phyloP scores from a whole-genome alignment of 1,140 invertebrate species.

The Drosophila cardini region DNA sequence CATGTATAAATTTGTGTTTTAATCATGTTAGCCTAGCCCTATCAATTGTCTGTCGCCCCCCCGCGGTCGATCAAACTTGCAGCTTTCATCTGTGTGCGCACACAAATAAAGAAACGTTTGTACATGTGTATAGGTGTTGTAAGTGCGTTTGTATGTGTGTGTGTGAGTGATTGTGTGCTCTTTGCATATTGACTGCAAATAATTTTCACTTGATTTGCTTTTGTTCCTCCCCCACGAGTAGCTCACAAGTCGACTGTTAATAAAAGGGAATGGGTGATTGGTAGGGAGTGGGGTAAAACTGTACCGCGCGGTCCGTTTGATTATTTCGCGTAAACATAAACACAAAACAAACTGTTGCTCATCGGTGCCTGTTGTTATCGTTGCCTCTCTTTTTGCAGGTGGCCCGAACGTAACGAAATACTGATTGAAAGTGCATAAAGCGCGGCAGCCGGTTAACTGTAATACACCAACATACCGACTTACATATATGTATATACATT shows the following conservation, averaged over 20 bases:
- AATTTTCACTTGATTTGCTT: constrained; percentile 78
- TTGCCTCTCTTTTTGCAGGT: constrained; percentile 66
- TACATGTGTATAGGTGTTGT: neutral
- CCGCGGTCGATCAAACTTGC: constrained; percentile 42
- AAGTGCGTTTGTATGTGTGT: constrained; percentile 18
- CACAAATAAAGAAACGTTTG: constrained; percentile 10
- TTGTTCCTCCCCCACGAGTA: constrained; percentile 22
- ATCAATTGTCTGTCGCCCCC: constrained; percentile 37
- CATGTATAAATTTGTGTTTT: constrained; percentile 16
- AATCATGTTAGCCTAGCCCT: constrained; percentile 27
- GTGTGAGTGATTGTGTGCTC: constrained; percentile 41
- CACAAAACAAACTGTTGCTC: constrained; percentile 81
- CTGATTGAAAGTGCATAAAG: constrained; percentile 43
- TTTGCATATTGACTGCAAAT: constrained; percentile 80
- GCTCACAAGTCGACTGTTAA: constrained; percentile 32
- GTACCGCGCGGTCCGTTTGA: constrained; percentile 75
- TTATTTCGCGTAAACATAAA: constrained; percentile 81
- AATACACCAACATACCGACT: neutral
- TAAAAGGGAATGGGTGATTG: constrained; percentile 41
- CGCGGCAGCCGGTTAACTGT: constrained; percentile 41
- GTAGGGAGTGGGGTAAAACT: constrained; percentile 57
- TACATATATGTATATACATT: neutral
- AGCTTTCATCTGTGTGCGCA: constrained; percentile 48
- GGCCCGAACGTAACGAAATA: constrained; percentile 48
- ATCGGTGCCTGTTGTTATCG: constrained; percentile 62